Evolutionary conservation across 2,113 vertebrate species (phyloP).

Genomic region (Eptesicus fuscus): DNA sequence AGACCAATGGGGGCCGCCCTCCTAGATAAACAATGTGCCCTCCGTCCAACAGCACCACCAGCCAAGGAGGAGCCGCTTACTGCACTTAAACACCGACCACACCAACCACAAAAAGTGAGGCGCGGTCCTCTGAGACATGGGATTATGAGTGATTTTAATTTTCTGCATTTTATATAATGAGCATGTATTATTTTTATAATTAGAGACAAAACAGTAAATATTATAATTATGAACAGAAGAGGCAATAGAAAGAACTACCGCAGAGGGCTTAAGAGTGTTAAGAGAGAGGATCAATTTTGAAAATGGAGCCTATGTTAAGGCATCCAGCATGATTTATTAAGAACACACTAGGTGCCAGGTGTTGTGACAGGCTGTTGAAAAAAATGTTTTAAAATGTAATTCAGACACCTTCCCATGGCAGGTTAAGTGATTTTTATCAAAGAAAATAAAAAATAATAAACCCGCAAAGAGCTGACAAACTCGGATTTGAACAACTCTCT

Average conservation of each 20-base stretch:
- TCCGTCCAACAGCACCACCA: not conserved
- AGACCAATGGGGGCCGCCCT: not conserved
- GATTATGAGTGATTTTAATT: not conserved
- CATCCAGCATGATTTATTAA: not conserved
- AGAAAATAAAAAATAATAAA: conserved; percentile 28
- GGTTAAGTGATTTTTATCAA: conserved; percentile 30
- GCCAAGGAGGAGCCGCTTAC: not conserved
- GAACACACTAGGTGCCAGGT: not conserved
- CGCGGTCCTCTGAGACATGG: not conserved
- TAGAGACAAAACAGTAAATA: conserved; percentile 36
- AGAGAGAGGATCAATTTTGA: not conserved
- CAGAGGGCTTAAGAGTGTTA: not conserved
- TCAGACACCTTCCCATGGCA: not conserved
- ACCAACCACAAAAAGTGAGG: not conserved
- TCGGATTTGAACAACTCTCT: conserved; percentile 7
- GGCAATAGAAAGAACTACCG: not conserved
- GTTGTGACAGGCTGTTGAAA: not conserved
- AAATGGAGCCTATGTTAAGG: not conserved
- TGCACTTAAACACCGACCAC: not conserved
- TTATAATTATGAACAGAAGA: conserved; percentile 8
- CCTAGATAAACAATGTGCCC: not conserved
- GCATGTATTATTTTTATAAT: conserved; percentile 2
- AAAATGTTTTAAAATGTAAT: conserved; percentile 30
- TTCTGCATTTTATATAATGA: conserved; percentile 33
- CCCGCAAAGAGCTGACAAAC: not conserved